phyloP scores from a whole-genome alignment of 1,140 invertebrate genomes.

The Procambarus virginalis region DNA sequence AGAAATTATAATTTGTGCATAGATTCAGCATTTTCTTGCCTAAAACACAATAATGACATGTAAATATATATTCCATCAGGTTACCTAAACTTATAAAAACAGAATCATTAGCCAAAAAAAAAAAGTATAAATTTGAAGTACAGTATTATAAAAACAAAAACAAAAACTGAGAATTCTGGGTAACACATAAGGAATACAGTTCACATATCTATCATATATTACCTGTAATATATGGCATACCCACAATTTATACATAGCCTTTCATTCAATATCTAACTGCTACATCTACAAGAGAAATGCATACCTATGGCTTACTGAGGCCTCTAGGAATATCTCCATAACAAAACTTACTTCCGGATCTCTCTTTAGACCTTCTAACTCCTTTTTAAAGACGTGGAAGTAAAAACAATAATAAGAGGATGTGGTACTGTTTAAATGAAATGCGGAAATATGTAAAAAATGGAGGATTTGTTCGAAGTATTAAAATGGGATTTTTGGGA shows the following conservation, averaged over 20 bases:
- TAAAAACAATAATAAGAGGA: conserved; percentile 23
- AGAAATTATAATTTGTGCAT: neutral
- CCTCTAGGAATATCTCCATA: conserved; percentile 27
- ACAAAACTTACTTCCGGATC: conserved; percentile 47
- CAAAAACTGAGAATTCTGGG: neutral
- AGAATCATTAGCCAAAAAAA: neutral
- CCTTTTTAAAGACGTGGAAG: conserved; percentile 49
- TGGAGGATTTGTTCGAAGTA: neutral
- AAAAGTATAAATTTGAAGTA: neutral
- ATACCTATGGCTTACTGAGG: conserved; percentile 48
- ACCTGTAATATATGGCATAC: conserved; percentile 7
- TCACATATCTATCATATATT: conserved; percentile 3
- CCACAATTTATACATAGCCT: neutral
- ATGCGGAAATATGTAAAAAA: conserved; percentile 16
- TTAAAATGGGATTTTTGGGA: too few species aligned
- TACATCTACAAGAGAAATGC: conserved; percentile 39
- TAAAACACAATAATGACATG: conserved; percentile 12
- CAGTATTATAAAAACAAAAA: neutral
- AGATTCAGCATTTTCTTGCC: neutral
- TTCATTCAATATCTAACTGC: conserved; percentile 22
- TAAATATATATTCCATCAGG: conserved; percentile 7
- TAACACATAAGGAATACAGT: neutral
- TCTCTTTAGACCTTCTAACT: conserved; percentile 45
- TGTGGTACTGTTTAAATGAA: conserved; percentile 11
- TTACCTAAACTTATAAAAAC: neutral